Percentiles rank a stretch among this genome's conserved stretches.
phyloP scores from a whole-genome alignment of 2,888 invertebrate species.

The Melipona bicolor region DNA sequence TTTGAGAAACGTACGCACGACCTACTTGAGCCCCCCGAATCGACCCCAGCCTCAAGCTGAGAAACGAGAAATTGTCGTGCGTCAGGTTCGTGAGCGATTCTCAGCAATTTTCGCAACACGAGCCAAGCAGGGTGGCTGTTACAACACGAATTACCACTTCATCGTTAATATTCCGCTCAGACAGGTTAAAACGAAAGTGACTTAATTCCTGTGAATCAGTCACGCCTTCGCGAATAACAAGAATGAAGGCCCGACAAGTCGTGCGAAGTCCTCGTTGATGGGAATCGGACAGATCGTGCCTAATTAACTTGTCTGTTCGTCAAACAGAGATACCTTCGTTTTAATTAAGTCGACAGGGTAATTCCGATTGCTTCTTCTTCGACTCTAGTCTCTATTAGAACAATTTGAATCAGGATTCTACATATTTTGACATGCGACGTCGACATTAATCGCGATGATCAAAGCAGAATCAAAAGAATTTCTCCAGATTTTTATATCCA shows the following conservation, averaged over 20 bases:
- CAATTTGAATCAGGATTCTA: neutral
- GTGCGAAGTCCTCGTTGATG: constrained; percentile 7
- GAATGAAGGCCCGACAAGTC: constrained; percentile 11
- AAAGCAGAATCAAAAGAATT: too few relatives aligned
- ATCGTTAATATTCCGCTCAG: constrained; percentile 45
- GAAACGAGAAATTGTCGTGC: constrained; percentile 8
- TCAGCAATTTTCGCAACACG: neutral
- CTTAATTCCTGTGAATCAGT: constrained; percentile 49
- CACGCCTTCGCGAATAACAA: constrained; percentile 28
- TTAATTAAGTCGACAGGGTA: neutral
- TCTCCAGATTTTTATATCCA: too few relatives aligned
- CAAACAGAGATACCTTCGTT: neutral
- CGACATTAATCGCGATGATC: too few relatives aligned
- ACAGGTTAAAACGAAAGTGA: constrained; percentile 50
- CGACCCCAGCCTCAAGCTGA: constrained; percentile 11
- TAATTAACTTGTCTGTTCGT: constrained; percentile 18
- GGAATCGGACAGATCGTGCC: constrained; percentile 9
- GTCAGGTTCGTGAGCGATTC: neutral
- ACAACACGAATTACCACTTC: constrained; percentile 34
- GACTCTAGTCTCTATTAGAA: too few relatives aligned
- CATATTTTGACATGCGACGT: too few relatives aligned
- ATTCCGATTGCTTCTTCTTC: neutral
- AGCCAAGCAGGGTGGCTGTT: constrained; percentile 25
- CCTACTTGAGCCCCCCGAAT: constrained; percentile 45
- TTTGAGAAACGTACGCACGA: constrained; percentile 1